Percentiles rank a stretch among this genome's conserved stretches.
These are phyloP conservation scores for Struthidea cinerea DNA, from an alignment of 2,113 vertebrate genomes.

Conservation along the genomic window DNA sequence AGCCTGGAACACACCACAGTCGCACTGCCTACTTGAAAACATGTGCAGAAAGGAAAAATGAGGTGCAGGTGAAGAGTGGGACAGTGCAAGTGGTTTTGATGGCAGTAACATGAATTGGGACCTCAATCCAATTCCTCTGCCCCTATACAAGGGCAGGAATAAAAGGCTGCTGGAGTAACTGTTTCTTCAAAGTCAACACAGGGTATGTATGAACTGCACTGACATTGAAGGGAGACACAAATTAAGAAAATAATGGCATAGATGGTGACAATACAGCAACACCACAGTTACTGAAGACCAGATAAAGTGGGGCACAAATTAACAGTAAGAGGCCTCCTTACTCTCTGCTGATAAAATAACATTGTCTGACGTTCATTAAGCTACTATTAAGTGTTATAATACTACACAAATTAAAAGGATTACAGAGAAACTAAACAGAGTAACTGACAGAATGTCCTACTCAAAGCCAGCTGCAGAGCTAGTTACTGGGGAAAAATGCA, in stretches of 20 bases:
- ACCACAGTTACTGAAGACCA: neutral
- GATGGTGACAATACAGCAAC: neutral
- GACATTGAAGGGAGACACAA: neutral
- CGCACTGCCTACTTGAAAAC: neutral
- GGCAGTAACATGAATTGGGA: neutral
- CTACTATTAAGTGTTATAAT: conserved; percentile 26
- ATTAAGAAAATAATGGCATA: neutral
- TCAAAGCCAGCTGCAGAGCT: neutral
- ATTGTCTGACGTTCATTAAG: conserved; percentile 28
- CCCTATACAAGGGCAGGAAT: neutral
- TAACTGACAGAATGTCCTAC: neutral
- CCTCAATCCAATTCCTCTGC: neutral
- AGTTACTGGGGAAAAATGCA: neutral
- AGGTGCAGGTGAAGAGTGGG: neutral
- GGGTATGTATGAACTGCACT: neutral
- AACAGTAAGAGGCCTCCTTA: neutral
- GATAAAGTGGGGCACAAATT: neutral
- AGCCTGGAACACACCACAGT: neutral
- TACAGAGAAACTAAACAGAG: conserved; percentile 28
- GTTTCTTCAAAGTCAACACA: neutral
- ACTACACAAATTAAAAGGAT: neutral
- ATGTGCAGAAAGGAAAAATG: neutral
- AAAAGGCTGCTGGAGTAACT: neutral
- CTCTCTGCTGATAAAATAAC: neutral
- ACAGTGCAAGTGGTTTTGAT: neutral